phyloP scores from a whole-genome alignment of 1,140 invertebrate species.

The Heliconius eleuchia region DNA sequence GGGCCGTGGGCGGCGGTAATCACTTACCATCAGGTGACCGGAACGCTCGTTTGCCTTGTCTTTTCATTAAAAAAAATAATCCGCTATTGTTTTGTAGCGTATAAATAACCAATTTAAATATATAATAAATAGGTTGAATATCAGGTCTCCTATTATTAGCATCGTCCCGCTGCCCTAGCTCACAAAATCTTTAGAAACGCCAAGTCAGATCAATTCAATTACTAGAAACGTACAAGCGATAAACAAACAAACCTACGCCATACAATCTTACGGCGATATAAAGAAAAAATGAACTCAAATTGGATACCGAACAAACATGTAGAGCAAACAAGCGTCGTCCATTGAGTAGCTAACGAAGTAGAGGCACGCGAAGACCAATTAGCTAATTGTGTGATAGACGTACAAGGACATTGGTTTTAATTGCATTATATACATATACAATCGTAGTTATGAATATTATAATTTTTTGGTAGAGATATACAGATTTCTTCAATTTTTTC shows the following conservation, averaged over 20 bases:
- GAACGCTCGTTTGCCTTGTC: too few relatives aligned
- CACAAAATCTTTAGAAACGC: background rate
- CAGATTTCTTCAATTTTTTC: background rate
- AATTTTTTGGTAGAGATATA: background rate
- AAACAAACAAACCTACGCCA: background rate
- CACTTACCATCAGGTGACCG: too few relatives aligned
- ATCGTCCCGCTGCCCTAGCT: too few relatives aligned
- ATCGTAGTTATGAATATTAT: background rate
- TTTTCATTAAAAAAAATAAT: too few relatives aligned
- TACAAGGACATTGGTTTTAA: background rate
- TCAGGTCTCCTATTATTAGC: too few relatives aligned
- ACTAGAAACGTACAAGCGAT: background rate
- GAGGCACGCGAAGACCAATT: constrained; percentile 43
- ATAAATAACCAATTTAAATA: too few relatives aligned
- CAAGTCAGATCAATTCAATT: background rate
- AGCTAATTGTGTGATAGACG: constrained; percentile 43
- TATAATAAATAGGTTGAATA: too few relatives aligned
- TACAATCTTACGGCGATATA: background rate
- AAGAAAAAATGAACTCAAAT: constrained; percentile 4
- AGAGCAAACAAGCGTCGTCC: background rate
- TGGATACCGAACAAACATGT: constrained; percentile 11
- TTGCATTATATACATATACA: background rate
- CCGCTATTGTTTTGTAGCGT: too few relatives aligned
- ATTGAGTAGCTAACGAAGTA: constrained; percentile 38
- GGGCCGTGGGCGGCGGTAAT: too few relatives aligned